Percentiles rank a stretch among this genome's conserved stretches.
Evolutionary conservation across 2,113 vertebrate species (phyloP).

Genomic region (Piprites chloris): DNA sequence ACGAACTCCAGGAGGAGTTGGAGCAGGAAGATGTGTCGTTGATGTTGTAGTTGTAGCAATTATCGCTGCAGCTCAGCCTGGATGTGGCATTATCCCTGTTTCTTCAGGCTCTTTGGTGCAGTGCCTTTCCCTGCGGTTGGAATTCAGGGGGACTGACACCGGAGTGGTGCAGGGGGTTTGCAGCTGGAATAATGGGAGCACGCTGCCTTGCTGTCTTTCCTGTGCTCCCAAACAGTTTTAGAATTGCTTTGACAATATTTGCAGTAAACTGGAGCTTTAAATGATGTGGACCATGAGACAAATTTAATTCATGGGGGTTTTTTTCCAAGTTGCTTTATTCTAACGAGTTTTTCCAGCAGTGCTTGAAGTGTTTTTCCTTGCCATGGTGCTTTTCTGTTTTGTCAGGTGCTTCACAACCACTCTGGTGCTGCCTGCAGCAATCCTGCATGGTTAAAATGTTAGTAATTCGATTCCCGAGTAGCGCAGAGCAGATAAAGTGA

Average conservation of each 20-base stretch:
- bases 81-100: background rate
- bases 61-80: background rate
- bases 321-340: background rate
- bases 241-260: background rate
- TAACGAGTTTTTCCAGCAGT: background rate
- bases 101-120: background rate
- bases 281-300: background rate
- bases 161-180: background rate
- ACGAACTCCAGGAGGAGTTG: background rate
- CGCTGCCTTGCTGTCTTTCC: background rate
- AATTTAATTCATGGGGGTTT: background rate
- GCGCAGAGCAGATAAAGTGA: background rate
- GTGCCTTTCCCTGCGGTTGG: fast-evolving
- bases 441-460: background rate
- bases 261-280: background rate
- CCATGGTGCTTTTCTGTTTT: background rate
- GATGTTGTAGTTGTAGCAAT: background rate
- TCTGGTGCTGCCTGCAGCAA: background rate
- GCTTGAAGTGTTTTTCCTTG: background rate
- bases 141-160: background rate
- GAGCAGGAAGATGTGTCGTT: background rate
- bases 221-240: background rate
- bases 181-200: background rate
- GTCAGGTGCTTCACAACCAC: background rate
- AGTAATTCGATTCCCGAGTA: background rate